phyloP scores from a whole-genome alignment of 1,140 invertebrate genomes.

The Hycleus phaleratus region DNA sequence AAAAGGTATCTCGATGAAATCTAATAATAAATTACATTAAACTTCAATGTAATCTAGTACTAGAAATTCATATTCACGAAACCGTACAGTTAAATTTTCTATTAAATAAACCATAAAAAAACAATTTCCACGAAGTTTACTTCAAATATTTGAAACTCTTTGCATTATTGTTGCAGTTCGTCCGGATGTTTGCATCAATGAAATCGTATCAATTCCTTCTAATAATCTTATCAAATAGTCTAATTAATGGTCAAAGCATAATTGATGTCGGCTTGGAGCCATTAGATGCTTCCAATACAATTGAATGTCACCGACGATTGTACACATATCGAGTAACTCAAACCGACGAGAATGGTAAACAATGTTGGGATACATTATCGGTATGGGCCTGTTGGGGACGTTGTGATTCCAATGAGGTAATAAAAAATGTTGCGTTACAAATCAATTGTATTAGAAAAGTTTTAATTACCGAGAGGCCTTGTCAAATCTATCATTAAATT shows the following conservation, averaged over 20 bases:
- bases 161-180: neutral
- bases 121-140: too few species aligned
- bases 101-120: too few species aligned
- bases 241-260: slow-evolving; percentile 14
- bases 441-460: too few species aligned
- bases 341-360: slow-evolving; percentile 52
- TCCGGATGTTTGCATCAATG: neutral
- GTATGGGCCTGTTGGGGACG: slow-evolving; percentile 75
- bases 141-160: neutral
- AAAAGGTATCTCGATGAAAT: too few species aligned
- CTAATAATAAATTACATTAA: too few species aligned
- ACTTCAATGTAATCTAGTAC: too few species aligned
- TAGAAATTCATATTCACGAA: too few species aligned
- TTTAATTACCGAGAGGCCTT: too few species aligned
- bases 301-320: slow-evolving; percentile 43
- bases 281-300: slow-evolving; percentile 17
- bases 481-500: too few species aligned
- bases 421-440: too few species aligned
- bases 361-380: slow-evolving; percentile 63
- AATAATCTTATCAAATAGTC: neutral
- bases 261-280: slow-evolving; percentile 22
- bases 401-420: slow-evolving; percentile 71
- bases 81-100: too few species aligned
- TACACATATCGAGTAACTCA: slow-evolving; percentile 48
- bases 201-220: neutral